These are phyloP conservation scores for Bungarus multicinctus DNA, from an alignment of 2,113 vertebrate species.

Conservation along the genomic window DNA sequence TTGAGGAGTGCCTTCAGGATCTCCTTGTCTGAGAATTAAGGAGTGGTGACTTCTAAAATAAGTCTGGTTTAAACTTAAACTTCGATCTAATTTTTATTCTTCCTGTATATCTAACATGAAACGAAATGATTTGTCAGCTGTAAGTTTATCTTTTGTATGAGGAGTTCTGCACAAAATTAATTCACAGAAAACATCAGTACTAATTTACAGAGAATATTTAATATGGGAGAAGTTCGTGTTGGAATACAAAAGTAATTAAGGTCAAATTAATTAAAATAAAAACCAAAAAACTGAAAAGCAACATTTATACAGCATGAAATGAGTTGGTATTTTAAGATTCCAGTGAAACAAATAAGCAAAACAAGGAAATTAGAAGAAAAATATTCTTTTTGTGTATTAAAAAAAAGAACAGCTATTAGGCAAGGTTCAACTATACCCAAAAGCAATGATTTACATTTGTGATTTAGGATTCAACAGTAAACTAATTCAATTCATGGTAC, in stretches of 20 bases:
- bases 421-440: not conserved
- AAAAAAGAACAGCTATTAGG: not conserved
- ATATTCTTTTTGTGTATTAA: not conserved
- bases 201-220: not conserved
- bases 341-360: not conserved
- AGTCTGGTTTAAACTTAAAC: not conserved
- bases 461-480: not conserved
- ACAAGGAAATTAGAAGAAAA: not conserved
- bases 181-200: not conserved
- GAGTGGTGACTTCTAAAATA: not conserved
- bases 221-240: not conserved
- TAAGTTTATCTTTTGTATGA: not conserved
- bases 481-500: not conserved
- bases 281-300: not conserved
- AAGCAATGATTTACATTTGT: not conserved
- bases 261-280: not conserved
- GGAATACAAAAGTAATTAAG: not conserved
- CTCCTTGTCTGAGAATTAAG: not conserved
- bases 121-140: not conserved
- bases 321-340: not conserved
- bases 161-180: not conserved
- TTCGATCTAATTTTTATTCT: not conserved
- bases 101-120: not conserved
- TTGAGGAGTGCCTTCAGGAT: not conserved
- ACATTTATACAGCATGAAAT: not conserved